Conservation (phyloP, 2,797 vertebrate genomes). For the Neoniphon sammara region DNA sequence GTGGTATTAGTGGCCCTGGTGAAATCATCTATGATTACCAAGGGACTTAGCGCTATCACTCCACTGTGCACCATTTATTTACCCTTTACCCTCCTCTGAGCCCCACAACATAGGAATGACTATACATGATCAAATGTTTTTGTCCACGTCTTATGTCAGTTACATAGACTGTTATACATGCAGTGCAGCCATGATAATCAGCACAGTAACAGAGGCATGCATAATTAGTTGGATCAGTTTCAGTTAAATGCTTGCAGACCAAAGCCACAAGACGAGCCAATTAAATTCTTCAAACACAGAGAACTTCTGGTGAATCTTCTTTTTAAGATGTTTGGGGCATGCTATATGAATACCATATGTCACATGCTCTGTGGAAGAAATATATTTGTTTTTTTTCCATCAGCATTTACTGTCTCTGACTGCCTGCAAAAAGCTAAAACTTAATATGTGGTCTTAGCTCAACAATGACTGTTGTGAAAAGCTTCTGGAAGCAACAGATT, state of each 20-base stretch:
- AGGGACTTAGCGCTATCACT: background rate
- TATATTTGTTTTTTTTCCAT: too few relatives aligned
- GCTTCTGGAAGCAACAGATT: too few relatives aligned
- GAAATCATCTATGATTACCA: background rate
- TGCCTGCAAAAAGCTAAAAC: too few relatives aligned
- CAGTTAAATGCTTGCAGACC: background rate
- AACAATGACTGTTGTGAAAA: too few relatives aligned
- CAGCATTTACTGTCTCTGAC: too few relatives aligned
- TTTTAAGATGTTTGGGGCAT: background rate
- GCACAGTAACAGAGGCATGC: too few relatives aligned
- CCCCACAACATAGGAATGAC: background rate
- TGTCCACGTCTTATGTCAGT: too few relatives aligned
- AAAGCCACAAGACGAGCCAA: background rate
- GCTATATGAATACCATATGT: background rate
- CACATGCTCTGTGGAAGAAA: too few relatives aligned
- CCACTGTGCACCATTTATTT: background rate
- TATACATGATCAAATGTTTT: background rate
- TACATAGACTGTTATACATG: background rate
- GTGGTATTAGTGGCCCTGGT: slow-evolving; percentile 6
- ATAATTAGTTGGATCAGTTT: background rate
- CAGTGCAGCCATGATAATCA: too few relatives aligned
- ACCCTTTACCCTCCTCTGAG: background rate
- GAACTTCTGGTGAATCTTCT: background rate
- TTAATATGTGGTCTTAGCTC: too few relatives aligned
- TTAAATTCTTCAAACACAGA: background rate